Percentiles rank a stretch among this genome's conserved stretches.
These are phyloP conservation scores for Gallinago paraguaiae DNA, from an alignment of 2,113 vertebrate genomes.

Conservation along the genomic window DNA sequence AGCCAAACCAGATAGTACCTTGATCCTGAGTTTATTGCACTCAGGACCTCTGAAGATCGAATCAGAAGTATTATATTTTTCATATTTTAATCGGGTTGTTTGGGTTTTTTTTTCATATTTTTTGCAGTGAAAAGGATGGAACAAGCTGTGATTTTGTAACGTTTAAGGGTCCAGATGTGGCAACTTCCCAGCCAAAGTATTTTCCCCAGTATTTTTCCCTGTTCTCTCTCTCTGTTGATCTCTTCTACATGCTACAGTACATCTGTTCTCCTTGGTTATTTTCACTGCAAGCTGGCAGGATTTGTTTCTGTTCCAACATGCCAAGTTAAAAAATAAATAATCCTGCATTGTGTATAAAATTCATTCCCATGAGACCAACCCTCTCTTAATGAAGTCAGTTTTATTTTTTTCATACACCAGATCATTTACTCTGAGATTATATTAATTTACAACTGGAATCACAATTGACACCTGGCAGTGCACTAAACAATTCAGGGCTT, in stretches of 20 bases:
- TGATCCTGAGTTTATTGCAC: not conserved
- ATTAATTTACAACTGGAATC: constrained; percentile 38
- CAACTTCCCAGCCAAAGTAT: not conserved
- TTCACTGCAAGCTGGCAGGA: not conserved
- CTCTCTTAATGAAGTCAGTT: constrained; percentile 9
- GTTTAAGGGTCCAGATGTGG: not conserved
- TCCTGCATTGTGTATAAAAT: not conserved
- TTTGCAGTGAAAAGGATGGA: not conserved
- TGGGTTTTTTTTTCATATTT: too few species aligned
- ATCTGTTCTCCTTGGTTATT: constrained; percentile 32
- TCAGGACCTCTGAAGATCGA: not conserved
- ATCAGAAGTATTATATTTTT: not conserved
- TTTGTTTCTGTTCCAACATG: not conserved
- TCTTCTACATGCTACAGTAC: not conserved
- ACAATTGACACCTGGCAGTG: constrained; percentile 47
- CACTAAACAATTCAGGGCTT: not conserved
- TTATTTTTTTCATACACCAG: not conserved
- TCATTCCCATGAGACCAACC: not conserved
- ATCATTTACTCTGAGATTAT: constrained; percentile 47
- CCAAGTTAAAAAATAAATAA: constrained; percentile 26
- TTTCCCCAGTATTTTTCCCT: not conserved
- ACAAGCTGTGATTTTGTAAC: not conserved
- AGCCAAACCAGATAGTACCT: not conserved
- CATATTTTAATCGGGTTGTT: not conserved
- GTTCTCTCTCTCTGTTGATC: not conserved